A percentile compares a stretch with the other conserved stretches of the same genome.
phyloP scores from a whole-genome alignment of 2,113 vertebrate species.

The Sorex fumeus region DNA sequence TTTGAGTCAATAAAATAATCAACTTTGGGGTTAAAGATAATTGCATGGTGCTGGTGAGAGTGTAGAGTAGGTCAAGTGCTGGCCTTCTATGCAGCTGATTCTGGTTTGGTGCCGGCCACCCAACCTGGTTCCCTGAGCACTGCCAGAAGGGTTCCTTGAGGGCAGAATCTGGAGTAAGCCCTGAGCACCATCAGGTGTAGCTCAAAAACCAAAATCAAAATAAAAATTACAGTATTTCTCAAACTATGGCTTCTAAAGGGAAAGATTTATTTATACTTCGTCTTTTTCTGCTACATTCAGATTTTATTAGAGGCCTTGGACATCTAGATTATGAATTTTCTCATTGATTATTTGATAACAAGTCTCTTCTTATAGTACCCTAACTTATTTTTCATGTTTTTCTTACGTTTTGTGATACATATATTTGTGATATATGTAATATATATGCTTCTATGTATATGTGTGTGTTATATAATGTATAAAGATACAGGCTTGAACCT shows the following conservation, averaged over 20 bases:
- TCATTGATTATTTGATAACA: conserved; percentile 42
- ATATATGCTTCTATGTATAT: too few species aligned
- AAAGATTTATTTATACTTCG: conserved; percentile 63
- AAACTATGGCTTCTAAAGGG: conserved; percentile 67
- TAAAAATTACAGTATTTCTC: conserved; percentile 66
- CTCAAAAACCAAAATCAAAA: too few species aligned
- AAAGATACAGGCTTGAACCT: not conserved
- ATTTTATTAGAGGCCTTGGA: conserved; percentile 56
- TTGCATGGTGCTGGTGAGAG: not conserved
- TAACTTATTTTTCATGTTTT: not conserved
- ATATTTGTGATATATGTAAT: too few species aligned
- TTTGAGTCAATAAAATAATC: conserved; percentile 76
- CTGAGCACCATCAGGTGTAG: too few species aligned
- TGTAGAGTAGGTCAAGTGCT: too few species aligned
- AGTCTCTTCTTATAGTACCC: conserved; percentile 5
- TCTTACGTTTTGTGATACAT: not conserved
- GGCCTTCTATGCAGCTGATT: too few species aligned
- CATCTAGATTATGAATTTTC: not conserved
- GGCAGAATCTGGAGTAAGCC: too few species aligned
- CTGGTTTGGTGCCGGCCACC: too few species aligned
- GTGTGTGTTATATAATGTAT: not conserved
- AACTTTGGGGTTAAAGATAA: conserved; percentile 74
- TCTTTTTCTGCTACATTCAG: conserved; percentile 58
- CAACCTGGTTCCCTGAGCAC: too few species aligned
- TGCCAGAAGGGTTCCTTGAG: too few species aligned